Conservation (phyloP, 2,888 invertebrate species). For the Brenthis hecate region DNA sequence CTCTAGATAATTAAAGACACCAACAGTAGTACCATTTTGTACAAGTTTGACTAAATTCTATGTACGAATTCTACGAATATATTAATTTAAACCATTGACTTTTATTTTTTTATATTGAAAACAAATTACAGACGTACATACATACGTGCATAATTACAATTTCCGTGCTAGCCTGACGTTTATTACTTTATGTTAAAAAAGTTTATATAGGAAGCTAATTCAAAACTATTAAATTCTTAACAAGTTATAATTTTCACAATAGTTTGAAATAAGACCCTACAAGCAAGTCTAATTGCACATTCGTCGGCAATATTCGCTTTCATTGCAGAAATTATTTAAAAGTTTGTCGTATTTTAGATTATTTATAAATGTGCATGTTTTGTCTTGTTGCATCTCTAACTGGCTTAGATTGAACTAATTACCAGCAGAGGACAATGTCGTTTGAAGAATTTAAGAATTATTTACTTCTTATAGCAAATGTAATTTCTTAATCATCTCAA, state of each 20-base stretch:
- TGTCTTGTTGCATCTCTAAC: slow-evolving; percentile 22
- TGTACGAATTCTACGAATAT: too few relatives aligned
- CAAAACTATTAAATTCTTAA: too few relatives aligned
- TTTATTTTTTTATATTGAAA: too few relatives aligned
- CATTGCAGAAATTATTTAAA: slow-evolving; percentile 47
- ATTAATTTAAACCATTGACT: too few relatives aligned
- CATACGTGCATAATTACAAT: too few relatives aligned
- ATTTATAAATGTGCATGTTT: slow-evolving; percentile 45
- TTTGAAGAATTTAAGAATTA: neutral
- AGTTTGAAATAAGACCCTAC: slow-evolving; percentile 10
- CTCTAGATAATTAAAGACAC: too few relatives aligned
- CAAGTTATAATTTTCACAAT: neutral
- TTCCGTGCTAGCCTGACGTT: too few relatives aligned
- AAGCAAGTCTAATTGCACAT: slow-evolving; percentile 41
- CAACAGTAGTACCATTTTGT: too few relatives aligned
- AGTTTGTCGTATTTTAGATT: slow-evolving; percentile 39
- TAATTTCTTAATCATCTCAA: neutral
- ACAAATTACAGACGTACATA: too few relatives aligned
- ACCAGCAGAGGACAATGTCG: slow-evolving; percentile 4
- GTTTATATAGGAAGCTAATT: too few relatives aligned
- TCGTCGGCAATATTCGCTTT: slow-evolving; percentile 49
- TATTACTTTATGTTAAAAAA: too few relatives aligned
- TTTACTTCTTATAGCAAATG: neutral
- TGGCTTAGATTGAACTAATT: slow-evolving; percentile 9
- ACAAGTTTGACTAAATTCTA: too few relatives aligned